Evolutionary conservation across 2,113 vertebrate genomes (phyloP).

Genomic region (Brachypodius melanocephalos): DNA sequence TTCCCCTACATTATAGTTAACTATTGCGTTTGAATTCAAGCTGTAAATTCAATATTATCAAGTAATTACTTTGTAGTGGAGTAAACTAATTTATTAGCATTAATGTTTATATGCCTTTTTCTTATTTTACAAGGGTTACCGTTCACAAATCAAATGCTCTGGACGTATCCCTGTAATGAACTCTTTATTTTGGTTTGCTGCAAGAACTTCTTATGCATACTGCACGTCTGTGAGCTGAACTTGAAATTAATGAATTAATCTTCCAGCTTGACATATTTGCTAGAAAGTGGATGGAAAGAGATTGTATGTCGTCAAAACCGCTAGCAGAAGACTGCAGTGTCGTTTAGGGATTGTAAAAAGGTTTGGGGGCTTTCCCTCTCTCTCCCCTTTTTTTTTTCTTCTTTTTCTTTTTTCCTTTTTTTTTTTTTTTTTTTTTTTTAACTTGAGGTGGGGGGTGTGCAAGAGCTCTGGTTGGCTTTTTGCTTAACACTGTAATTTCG

Average conservation of each 20-base stretch:
- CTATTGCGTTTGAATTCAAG: constrained; percentile 66
- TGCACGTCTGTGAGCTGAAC: constrained; percentile 62
- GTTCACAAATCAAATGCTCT: constrained; percentile 76
- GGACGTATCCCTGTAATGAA: constrained; percentile 76
- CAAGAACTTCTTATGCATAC: constrained; percentile 66
- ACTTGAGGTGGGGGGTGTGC: background rate
- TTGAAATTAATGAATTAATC: constrained; percentile 74
- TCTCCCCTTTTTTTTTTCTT: rapidly evolving
- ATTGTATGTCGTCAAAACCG: constrained; percentile 47
- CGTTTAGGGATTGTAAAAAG: constrained; percentile 59
- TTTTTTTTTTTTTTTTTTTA: background rate
- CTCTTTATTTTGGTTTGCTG: constrained; percentile 74
- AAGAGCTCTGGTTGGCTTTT: background rate
- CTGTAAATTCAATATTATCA: constrained; percentile 79
- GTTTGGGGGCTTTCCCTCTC: background rate
- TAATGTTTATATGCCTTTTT: constrained; percentile 76
- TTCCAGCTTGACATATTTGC: constrained; percentile 64
- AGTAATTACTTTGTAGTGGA: constrained; percentile 77
- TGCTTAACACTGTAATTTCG: background rate
- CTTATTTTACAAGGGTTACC: constrained; percentile 69
- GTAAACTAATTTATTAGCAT: constrained; percentile 82
- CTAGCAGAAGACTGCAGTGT: constrained; percentile 36
- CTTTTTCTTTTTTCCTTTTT: too few species aligned
- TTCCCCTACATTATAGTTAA: constrained; percentile 69
- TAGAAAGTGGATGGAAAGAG: constrained; percentile 62